phyloP scores from a whole-genome alignment of 1,140 invertebrate genomes.

The Pogonomyrmex californicus region DNA sequence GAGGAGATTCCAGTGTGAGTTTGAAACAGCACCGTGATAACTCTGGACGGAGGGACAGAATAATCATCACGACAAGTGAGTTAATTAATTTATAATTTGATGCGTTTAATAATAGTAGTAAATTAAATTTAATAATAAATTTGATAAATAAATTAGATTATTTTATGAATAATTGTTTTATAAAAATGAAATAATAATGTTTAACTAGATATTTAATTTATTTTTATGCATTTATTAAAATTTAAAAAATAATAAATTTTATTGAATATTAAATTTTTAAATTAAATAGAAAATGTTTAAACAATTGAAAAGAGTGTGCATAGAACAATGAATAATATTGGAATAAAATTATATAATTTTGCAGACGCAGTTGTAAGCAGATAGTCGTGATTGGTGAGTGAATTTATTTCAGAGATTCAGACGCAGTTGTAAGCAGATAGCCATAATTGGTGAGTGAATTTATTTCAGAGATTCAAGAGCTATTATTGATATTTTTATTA shows the following conservation, averaged over 20 bases:
- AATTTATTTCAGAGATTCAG: not conserved
- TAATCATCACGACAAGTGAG: not conserved
- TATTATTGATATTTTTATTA: not conserved
- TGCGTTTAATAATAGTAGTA: not conserved
- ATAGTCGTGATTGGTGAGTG: not conserved
- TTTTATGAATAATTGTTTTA: too few relatives aligned
- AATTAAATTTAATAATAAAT: not conserved
- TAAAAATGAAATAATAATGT: not conserved
- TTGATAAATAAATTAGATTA: too few relatives aligned
- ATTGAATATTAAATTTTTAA: too few relatives aligned
- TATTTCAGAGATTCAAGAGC: not conserved
- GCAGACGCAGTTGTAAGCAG: not conserved
- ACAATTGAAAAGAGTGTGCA: too few relatives aligned
- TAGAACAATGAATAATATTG: not conserved
- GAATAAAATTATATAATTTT: conserved; percentile 10
- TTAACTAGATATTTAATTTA: not conserved
- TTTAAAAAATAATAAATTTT: not conserved
- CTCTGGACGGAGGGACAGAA: not conserved
- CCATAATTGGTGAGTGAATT: not conserved
- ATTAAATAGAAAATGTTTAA: too few relatives aligned
- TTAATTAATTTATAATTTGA: not conserved
- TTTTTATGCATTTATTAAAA: not conserved
- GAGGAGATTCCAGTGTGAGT: not conserved
- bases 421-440: not conserved
- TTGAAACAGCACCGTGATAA: not conserved